Evolutionary conservation across 2,888 invertebrate species (phyloP).

Genomic region (Aleiodes leptofemur): DNA sequence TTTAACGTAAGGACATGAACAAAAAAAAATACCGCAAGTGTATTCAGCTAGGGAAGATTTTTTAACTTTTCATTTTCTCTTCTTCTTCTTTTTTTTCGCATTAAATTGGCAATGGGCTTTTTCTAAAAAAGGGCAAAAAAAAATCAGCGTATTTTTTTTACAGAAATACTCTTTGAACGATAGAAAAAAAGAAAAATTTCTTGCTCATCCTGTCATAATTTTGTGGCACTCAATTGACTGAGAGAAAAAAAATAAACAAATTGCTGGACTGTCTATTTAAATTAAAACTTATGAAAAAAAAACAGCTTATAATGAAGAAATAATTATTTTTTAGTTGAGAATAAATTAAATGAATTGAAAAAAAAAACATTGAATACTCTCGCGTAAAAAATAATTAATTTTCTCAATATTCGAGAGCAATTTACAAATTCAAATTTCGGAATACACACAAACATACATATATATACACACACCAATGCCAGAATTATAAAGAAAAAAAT

Average conservation of each 20-base stretch:
- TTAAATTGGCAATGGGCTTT: no score
- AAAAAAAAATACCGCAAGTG: constrained; percentile 29
- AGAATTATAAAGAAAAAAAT: constrained; percentile 62
- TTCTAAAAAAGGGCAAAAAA: no score
- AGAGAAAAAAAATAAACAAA: constrained; percentile 11
- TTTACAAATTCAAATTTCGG: constrained; percentile 40
- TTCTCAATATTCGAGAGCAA: constrained; percentile 41
- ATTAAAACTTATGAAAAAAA: no score
- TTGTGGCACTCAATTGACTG: constrained; percentile 31
- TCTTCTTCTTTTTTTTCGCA: no score
- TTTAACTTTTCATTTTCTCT: no score
- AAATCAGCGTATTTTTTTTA: no score
- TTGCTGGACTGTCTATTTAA: no score
- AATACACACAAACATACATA: constrained; percentile 38
- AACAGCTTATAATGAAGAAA: no score
- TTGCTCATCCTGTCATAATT: constrained; percentile 29
- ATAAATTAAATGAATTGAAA: neutral
- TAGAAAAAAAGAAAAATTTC: neutral
- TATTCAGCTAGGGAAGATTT: constrained; percentile 15
- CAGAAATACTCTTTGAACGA: no score
- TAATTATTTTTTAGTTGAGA: no score
- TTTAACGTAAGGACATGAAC: neutral
- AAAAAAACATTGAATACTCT: constrained; percentile 5
- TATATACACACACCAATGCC: constrained; percentile 56
- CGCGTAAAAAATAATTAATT: constrained; percentile 36